phyloP scores from a whole-genome alignment of 1,140 invertebrate species.

The Anoplolepis gracilipes region DNA sequence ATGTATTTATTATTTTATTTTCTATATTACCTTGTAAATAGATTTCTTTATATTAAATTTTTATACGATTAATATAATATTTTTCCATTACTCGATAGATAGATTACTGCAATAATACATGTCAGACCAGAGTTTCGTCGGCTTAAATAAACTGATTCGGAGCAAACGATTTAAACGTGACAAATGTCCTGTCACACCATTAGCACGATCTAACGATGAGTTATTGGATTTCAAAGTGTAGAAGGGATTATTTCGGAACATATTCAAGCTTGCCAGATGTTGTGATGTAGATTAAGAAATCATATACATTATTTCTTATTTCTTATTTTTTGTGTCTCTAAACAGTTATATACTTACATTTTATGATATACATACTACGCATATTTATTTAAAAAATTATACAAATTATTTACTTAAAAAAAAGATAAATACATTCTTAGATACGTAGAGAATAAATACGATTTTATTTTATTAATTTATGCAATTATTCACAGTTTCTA shows the following conservation, averaged over 20 bases:
- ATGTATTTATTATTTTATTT: no score
- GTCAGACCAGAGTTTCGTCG: background rate
- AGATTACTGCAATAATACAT: background rate
- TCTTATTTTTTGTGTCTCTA: background rate
- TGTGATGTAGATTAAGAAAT: background rate
- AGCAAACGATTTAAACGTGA: constrained; percentile 29
- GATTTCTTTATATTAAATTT: background rate
- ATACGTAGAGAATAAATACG: background rate
- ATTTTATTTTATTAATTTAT: background rate
- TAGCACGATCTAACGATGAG: constrained; percentile 40
- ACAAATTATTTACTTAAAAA: background rate
- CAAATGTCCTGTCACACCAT: constrained; percentile 44
- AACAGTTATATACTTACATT: background rate
- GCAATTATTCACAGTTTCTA: background rate
- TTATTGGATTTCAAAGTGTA: constrained; percentile 69
- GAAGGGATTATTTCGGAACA: constrained; percentile 48
- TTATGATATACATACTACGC: background rate
- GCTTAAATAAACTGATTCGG: background rate
- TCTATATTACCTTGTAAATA: no score
- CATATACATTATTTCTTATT: background rate
- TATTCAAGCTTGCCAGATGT: constrained; percentile 56
- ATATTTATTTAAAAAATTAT: no score
- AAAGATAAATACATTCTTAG: background rate
- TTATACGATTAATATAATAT: no score
- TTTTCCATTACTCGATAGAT: background rate